phyloP scores from a whole-genome alignment of 2,113 vertebrate genomes.

The Stomatorhinus ivindoensis region DNA sequence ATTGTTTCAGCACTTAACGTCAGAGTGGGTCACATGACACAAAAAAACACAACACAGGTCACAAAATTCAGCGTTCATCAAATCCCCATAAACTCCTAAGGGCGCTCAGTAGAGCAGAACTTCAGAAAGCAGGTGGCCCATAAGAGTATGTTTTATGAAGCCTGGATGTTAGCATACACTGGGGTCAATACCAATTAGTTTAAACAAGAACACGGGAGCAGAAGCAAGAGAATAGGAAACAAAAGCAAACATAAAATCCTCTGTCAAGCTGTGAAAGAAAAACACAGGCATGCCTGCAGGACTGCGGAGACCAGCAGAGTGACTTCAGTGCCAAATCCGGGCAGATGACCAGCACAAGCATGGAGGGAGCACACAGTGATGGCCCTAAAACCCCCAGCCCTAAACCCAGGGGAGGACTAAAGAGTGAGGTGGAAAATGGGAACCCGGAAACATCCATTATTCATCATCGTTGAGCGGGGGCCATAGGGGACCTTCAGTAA shows the following conservation, averaged over 20 bases:
- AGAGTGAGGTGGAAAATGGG: neutral
- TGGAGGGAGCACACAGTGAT: neutral
- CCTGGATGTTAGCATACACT: constrained; percentile 41
- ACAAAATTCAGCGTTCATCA: constrained; percentile 21
- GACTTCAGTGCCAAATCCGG: constrained; percentile 17
- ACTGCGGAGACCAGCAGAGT: neutral
- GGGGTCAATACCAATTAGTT: constrained; percentile 13
- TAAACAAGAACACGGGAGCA: constrained; percentile 4
- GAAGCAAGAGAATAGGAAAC: neutral
- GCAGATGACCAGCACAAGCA: constrained; percentile 27
- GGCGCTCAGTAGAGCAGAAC: constrained; percentile 9
- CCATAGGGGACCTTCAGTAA: constrained; percentile 33
- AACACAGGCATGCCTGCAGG: neutral
- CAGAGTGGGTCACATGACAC: constrained; percentile 45
- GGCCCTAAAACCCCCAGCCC: neutral
- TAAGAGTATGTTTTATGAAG: constrained; percentile 34
- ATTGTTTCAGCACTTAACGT: constrained; percentile 51
- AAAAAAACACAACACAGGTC: constrained; percentile 28
- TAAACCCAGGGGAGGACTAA: neutral
- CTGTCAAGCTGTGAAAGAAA: constrained; percentile 30
- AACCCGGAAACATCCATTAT: constrained; percentile 22
- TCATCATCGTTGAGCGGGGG: constrained; percentile 31
- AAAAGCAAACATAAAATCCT: constrained; percentile 11
- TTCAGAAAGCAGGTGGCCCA: constrained; percentile 45
- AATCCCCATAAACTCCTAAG: neutral